A percentile compares a stretch with the other conserved stretches of the same genome.
phyloP scores from a whole-genome alignment of 2,888 invertebrate species.

The Vannuccia rotundouncinata region DNA sequence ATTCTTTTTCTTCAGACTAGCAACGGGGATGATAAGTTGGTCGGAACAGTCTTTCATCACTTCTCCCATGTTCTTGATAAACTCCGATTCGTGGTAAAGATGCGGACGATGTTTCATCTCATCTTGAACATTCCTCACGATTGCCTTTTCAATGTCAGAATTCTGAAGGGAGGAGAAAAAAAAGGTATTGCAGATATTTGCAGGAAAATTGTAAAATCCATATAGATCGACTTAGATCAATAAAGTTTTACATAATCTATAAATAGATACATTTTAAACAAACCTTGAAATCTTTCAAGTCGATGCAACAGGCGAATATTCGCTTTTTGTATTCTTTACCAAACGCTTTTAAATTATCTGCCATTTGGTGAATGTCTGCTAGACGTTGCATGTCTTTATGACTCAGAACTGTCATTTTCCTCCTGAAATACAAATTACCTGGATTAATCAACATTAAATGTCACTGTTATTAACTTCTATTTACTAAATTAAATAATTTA shows the following conservation, averaged over 20 bases:
- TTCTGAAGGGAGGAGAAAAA: not conserved
- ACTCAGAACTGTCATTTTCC: not conserved
- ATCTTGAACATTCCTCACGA: not conserved
- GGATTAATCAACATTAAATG: not conserved
- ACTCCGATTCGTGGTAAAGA: not conserved
- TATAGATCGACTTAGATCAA: too few relatives aligned
- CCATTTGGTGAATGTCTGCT: not conserved
- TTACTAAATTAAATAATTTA: not conserved
- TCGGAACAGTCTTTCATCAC: not conserved
- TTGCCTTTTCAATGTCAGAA: not conserved
- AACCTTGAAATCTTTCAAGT: not conserved
- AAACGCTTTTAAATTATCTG: not conserved
- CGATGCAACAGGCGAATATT: not conserved
- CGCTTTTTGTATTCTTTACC: not conserved
- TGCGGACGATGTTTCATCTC: not conserved
- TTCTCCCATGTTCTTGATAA: not conserved
- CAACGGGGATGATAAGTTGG: not conserved
- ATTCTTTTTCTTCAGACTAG: not conserved
- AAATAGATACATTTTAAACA: too few relatives aligned
- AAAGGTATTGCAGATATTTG: too few relatives aligned
- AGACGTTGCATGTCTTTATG: not conserved
- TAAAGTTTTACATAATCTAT: too few relatives aligned
- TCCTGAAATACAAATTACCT: not conserved
- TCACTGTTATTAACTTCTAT: not conserved
- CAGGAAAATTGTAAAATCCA: too few relatives aligned